Evolutionary conservation across 2,888 invertebrate species (phyloP).

Genomic region (Dicyrtoma fusca): DNA sequence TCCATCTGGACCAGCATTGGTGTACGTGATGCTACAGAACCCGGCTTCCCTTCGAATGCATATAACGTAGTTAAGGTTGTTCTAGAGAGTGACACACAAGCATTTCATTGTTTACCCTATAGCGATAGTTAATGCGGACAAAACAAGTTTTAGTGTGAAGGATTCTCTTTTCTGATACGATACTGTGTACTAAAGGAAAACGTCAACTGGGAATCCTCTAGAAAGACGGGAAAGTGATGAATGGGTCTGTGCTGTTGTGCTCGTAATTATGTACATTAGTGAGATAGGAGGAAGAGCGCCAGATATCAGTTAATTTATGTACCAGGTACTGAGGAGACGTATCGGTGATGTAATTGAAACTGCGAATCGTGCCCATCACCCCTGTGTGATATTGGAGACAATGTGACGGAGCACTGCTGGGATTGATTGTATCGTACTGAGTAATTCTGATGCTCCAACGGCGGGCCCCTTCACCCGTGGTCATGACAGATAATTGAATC

Average conservation of each 20-base stretch:
- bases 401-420: constrained; percentile 60
- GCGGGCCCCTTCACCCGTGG: constrained; percentile 57
- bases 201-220: too few species aligned
- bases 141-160: not conserved
- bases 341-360: constrained; percentile 69
- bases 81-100: constrained; percentile 63
- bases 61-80: constrained; percentile 76
- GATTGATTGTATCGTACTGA: constrained; percentile 59
- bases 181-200: not conserved
- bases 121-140: not conserved
- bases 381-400: constrained; percentile 72
- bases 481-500: constrained; percentile 69
- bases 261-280: not conserved
- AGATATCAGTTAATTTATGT: not conserved
- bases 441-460: constrained; percentile 60
- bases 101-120: not conserved
- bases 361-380: constrained; percentile 67
- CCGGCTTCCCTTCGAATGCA: constrained; percentile 69
- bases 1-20: constrained; percentile 58
- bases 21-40: constrained; percentile 69
- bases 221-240: not conserved
- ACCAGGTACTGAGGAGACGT: constrained; percentile 54
- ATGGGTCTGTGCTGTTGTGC: not conserved
- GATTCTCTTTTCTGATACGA: too few species aligned
- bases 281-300: not conserved